phyloP scores from a whole-genome alignment of 2,797 vertebrate genomes.

The Propithecus deckenii region DNA sequence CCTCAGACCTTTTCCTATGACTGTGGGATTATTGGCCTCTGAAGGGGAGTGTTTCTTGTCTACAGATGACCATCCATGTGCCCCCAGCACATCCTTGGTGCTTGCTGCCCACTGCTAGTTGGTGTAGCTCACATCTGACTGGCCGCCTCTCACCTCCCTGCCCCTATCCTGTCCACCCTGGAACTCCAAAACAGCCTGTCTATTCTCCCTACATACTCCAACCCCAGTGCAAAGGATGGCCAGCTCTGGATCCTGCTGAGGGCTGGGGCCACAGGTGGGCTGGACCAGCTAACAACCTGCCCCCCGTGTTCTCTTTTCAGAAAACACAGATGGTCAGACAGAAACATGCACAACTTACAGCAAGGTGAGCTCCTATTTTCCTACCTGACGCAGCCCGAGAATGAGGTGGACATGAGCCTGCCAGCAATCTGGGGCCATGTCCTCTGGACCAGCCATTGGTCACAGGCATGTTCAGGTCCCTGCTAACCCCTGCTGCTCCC shows the following conservation, averaged over 20 bases:
- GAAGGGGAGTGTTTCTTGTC: neutral
- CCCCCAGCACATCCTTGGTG: neutral
- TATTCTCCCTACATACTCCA: neutral
- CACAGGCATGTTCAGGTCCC: neutral
- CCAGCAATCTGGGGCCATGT: neutral
- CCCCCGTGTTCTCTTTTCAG: slow-evolving; percentile 80
- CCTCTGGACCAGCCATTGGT: neutral
- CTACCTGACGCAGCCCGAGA: neutral
- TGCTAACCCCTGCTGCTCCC: slow-evolving; percentile 18
- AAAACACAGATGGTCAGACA: slow-evolving; percentile 89
- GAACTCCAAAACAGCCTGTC: neutral
- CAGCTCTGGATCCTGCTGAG: neutral
- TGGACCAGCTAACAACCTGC: neutral
- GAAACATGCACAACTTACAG: slow-evolving; percentile 96
- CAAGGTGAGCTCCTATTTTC: slow-evolving; percentile 89
- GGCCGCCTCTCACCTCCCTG: neutral
- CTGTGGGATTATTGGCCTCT: neutral
- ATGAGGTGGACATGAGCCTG: neutral
- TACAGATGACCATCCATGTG: neutral
- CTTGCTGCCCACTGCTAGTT: neutral
- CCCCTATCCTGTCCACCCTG: neutral
- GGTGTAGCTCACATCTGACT: neutral
- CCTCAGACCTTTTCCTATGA: neutral
- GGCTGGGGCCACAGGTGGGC: neutral
- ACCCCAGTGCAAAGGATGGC: neutral